Percentiles rank a stretch among this genome's conserved stretches.
phyloP scores from a whole-genome alignment of 2,888 invertebrate species.

The Cheiracanthium punctorium region DNA sequence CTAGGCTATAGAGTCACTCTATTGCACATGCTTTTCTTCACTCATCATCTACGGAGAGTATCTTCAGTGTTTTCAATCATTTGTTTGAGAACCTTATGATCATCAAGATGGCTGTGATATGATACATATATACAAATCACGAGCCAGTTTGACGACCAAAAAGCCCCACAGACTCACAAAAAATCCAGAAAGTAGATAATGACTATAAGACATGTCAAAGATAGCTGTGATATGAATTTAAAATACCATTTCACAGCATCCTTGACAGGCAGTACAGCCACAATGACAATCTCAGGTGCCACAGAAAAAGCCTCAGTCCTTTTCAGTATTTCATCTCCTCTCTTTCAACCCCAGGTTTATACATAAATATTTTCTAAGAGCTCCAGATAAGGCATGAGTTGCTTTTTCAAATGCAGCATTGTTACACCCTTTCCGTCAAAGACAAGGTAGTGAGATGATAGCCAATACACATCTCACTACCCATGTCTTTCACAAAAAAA shows the following conservation, averaged over 20 bases:
- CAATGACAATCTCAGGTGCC: too few species aligned
- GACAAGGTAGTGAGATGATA: slow-evolving; percentile 97
- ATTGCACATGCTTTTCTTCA: too few species aligned
- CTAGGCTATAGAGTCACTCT: too few species aligned
- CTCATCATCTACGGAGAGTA: too few species aligned
- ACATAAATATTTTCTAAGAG: neutral
- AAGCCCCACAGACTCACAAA: slow-evolving; percentile 82
- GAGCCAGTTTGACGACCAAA: slow-evolving; percentile 90
- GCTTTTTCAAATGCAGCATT: neutral
- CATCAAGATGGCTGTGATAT: slow-evolving; percentile 75
- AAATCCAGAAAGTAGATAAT: neutral
- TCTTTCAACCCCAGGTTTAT: neutral
- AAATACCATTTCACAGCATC: slow-evolving; percentile 87
- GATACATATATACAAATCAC: slow-evolving; percentile 82
- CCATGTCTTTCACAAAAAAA: slow-evolving; percentile 92
- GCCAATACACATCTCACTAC: slow-evolving; percentile 93
- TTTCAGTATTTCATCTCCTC: neutral
- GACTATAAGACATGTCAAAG: slow-evolving; percentile 82
- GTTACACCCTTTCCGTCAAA: slow-evolving; percentile 83
- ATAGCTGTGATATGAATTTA: slow-evolving; percentile 95
- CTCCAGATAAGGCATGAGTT: neutral
- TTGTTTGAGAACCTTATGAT: slow-evolving; percentile 53
- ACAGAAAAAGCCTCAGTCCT: too few species aligned
- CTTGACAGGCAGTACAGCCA: slow-evolving; percentile 79
- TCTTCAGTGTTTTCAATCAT: too few species aligned